phyloP scores from a whole-genome alignment of 2,888 invertebrate genomes.

The Acrocyrtus sp. region DNA sequence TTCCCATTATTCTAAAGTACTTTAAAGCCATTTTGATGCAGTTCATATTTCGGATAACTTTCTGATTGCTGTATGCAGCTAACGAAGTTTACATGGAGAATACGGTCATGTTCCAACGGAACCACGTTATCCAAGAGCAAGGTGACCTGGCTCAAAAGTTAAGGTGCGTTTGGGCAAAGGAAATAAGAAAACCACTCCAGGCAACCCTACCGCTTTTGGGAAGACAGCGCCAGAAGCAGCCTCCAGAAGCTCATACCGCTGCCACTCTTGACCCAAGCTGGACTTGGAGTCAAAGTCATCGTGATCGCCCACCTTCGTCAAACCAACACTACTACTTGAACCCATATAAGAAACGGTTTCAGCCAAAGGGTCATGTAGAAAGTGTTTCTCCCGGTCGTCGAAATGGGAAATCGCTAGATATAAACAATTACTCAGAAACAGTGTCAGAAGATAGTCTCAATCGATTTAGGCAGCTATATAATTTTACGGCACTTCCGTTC shows the following conservation, averaged over 20 bases:
- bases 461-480: no score
- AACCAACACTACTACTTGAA: not conserved
- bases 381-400: conserved; percentile 48
- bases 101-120: conserved; percentile 61
- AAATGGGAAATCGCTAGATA: conserved; percentile 16
- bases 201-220: conserved; percentile 55
- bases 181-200: conserved; percentile 57
- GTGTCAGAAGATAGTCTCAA: no score
- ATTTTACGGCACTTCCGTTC: conserved; percentile 27
- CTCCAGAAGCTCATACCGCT: not conserved
- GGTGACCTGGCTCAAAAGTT: conserved; percentile 61
- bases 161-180: conserved; percentile 62
- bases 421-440: no score
- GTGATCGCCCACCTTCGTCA: not conserved
- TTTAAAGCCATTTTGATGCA: not conserved
- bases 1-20: not conserved
- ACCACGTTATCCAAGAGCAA: conserved; percentile 61
- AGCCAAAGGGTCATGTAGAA: conserved; percentile 57
- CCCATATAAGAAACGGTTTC: conserved; percentile 27
- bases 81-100: conserved; percentile 63
- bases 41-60: no score
- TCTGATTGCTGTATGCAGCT: not conserved
- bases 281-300: no score
- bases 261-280: not conserved
- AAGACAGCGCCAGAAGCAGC: not conserved